Percentiles rank a stretch among this genome's conserved stretches.
These are phyloP conservation scores for Notospermus geniculatus DNA, from an alignment of 1,140 invertebrate species.

Conservation along the genomic window DNA sequence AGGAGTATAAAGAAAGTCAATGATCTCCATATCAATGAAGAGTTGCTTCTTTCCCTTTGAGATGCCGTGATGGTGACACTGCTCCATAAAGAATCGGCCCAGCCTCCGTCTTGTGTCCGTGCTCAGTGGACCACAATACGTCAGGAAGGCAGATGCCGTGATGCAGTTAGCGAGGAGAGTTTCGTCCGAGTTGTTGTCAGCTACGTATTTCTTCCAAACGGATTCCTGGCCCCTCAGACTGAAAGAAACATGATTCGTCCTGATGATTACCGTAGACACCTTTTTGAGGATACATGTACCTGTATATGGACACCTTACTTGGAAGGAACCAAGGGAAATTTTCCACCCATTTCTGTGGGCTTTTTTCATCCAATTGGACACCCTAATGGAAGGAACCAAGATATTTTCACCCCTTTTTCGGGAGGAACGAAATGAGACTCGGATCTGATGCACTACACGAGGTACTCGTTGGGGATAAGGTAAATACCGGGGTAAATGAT, in stretches of 20 bases:
- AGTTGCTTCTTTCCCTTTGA: slow-evolving; percentile 42
- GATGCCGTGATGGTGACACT: slow-evolving; percentile 52
- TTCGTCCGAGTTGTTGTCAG: slow-evolving; percentile 51
- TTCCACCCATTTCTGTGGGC: too few relatives aligned
- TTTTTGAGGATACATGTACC: too few relatives aligned
- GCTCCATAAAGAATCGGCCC: slow-evolving; percentile 52
- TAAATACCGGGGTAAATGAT: too few relatives aligned
- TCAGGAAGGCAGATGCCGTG: slow-evolving; percentile 50
- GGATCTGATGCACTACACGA: too few relatives aligned
- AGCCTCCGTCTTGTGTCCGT: slow-evolving; percentile 53
- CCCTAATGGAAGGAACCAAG: too few relatives aligned
- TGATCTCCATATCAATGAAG: slow-evolving; percentile 47
- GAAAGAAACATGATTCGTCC: slow-evolving; percentile 16
- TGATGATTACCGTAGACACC: too few relatives aligned
- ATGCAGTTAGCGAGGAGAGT: slow-evolving; percentile 52
- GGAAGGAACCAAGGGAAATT: too few relatives aligned
- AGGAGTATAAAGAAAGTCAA: slow-evolving; percentile 48
- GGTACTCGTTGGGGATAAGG: too few relatives aligned
- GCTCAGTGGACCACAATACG: slow-evolving; percentile 49
- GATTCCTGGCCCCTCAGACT: slow-evolving; percentile 48
- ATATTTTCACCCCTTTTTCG: too few relatives aligned
- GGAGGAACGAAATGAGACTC: too few relatives aligned
- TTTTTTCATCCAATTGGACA: too few relatives aligned
- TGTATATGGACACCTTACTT: too few relatives aligned
- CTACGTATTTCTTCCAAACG: slow-evolving; percentile 50